Percentiles rank a stretch among this genome's conserved stretches.
Conservation (phyloP, 2,888 invertebrate genomes). For the Troides helena region DNA sequence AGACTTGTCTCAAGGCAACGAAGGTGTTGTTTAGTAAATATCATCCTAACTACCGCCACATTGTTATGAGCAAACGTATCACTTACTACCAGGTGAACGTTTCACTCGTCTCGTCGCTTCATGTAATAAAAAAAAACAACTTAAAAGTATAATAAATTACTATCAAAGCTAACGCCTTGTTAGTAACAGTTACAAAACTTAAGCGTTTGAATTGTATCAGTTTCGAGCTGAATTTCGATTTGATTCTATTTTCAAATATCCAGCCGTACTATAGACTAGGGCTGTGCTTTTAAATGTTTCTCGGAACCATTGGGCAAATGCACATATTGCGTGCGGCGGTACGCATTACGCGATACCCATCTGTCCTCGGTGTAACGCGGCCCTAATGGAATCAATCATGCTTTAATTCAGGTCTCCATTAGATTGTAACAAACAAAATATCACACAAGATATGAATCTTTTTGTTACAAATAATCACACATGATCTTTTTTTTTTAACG, state of each 20-base stretch:
- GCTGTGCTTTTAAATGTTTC: slow-evolving; percentile 39
- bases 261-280: slow-evolving; percentile 41
- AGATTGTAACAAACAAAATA: slow-evolving; percentile 31
- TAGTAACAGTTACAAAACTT: slow-evolving; percentile 11
- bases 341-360: slow-evolving; percentile 49
- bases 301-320: slow-evolving; percentile 53
- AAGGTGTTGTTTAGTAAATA: no score
- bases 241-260: slow-evolving; percentile 15
- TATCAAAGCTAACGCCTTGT: no score
- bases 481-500: not conserved
- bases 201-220: not conserved
- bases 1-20: no score
- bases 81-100: no score
- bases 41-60: no score
- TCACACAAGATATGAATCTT: slow-evolving; percentile 1
- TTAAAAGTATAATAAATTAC: not conserved
- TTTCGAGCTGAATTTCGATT: not conserved
- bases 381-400: slow-evolving; percentile 67
- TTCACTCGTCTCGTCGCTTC: no score
- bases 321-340: slow-evolving; percentile 52
- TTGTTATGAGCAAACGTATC: no score
- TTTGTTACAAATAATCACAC: not conserved
- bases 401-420: slow-evolving; percentile 53
- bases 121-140: no score
- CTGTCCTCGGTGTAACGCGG: slow-evolving; percentile 49